Evolutionary conservation across 2,113 vertebrate species (phyloP).

Genomic region (Struthio camelus): DNA sequence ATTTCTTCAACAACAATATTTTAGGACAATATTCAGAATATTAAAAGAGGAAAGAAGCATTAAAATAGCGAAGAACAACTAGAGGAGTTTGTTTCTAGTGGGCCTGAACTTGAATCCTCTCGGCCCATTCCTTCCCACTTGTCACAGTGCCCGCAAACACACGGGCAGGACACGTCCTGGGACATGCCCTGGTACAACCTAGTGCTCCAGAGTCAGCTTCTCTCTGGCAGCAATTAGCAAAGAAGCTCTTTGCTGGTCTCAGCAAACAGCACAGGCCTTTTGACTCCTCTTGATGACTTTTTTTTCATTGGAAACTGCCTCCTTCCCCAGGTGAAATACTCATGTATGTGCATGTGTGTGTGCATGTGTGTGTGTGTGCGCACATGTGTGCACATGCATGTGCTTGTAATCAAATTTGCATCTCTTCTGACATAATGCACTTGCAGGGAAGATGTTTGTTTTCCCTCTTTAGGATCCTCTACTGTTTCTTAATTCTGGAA

Average conservation of each 20-base stretch:
- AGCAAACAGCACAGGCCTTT: neutral
- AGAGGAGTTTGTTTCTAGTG: neutral
- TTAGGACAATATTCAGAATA: neutral
- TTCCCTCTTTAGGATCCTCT: neutral
- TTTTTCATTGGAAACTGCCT: neutral
- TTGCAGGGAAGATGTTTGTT: neutral
- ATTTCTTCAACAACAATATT: neutral
- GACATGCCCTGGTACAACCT: neutral
- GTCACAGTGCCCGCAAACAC: fast-evolving
- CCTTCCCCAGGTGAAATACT: neutral
- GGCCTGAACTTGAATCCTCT: neutral
- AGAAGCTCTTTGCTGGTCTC: neutral
- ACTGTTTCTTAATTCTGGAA: conserved; percentile 5
- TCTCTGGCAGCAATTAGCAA: neutral
- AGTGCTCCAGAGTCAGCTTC: neutral
- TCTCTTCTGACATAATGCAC: neutral
- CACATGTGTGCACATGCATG: fast-evolving
- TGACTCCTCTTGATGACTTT: neutral
- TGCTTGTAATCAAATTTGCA: conserved; percentile 7
- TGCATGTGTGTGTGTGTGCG: neutral
- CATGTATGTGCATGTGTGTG: no score
- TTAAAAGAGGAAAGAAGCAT: neutral
- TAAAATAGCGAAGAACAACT: neutral
- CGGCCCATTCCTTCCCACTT: neutral
- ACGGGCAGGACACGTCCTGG: neutral